A percentile compares a stretch with the other conserved stretches of the same genome.
Evolutionary conservation across 2,888 invertebrate species (phyloP).

Genomic region (Bugulina stolonifera): DNA sequence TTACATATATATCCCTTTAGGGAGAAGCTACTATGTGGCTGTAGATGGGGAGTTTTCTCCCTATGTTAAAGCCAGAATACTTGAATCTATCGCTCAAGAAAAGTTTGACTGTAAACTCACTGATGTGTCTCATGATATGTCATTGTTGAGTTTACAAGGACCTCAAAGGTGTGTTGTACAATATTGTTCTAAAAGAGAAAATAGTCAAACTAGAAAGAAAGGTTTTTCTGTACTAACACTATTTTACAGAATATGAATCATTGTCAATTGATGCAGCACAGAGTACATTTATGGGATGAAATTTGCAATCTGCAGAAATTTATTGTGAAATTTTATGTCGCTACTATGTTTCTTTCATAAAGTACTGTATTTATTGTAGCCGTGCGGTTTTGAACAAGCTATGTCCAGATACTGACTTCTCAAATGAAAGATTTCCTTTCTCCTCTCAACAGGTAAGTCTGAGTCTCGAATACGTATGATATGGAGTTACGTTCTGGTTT

Average conservation of each 20-base stretch:
- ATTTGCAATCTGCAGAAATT: too few species aligned
- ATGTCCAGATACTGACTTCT: constrained; percentile 37
- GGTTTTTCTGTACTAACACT: not conserved
- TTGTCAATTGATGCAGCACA: too few species aligned
- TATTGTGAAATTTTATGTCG: too few species aligned
- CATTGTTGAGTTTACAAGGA: constrained; percentile 78
- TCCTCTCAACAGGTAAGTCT: constrained; percentile 59
- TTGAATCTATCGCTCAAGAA: constrained; percentile 63
- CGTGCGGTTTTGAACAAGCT: constrained; percentile 31
- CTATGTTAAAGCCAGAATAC: constrained; percentile 70
- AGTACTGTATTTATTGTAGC: constrained; percentile 31
- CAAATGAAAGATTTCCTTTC: constrained; percentile 61
- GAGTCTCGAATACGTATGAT: too few species aligned
- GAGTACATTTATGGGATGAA: too few species aligned
- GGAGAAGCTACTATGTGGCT: constrained; percentile 73
- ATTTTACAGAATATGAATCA: not conserved
- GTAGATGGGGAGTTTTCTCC: constrained; percentile 74
- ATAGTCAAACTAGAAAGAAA: too few species aligned
- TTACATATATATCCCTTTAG: constrained; percentile 28
- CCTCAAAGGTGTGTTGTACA: constrained; percentile 63
- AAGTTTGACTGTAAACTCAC: constrained; percentile 69
- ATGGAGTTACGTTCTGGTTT: too few species aligned
- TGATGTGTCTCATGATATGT: constrained; percentile 72
- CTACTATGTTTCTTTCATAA: not conserved
- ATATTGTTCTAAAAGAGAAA: too few species aligned